Evolutionary conservation across 2,797 vertebrate genomes (phyloP).

Genomic region (Prionace glauca): DNA sequence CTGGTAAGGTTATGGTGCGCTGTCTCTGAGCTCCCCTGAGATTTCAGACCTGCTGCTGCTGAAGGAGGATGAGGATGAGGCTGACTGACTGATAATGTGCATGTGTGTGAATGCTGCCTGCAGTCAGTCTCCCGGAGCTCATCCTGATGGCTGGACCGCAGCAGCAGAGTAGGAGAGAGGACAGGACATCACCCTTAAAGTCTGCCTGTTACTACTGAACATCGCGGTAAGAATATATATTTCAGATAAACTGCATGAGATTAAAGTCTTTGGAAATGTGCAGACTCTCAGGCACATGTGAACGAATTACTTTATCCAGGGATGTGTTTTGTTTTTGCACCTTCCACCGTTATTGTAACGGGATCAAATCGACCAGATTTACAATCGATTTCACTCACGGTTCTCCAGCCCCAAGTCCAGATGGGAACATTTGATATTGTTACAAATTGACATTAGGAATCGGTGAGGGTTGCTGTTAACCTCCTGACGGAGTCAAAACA

Average conservation of each 20-base stretch:
- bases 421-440: not conserved
- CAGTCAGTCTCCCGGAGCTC: constrained; percentile 9
- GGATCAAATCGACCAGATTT: not conserved
- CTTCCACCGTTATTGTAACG: not conserved
- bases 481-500: not conserved
- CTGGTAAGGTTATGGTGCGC: not conserved
- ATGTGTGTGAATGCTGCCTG: not conserved
- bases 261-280: not conserved
- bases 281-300: no score
- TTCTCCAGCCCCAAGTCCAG: not conserved
- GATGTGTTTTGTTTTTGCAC: not conserved
- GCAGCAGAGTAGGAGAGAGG: not conserved
- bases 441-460: not conserved
- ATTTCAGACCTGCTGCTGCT: not conserved
- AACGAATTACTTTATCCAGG: not conserved
- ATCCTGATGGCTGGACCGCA: constrained; percentile 19
- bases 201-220: not conserved
- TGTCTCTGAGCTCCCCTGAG: not conserved
- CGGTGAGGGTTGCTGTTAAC: not conserved
- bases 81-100: not conserved
- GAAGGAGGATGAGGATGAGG: not conserved
- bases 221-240: not conserved
- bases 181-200: not conserved
- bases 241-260: not conserved
- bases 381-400: not conserved